Base-by-base conservation (phyloP, 2,888 invertebrate genomes). In the Rotaria sp. region DNA sequence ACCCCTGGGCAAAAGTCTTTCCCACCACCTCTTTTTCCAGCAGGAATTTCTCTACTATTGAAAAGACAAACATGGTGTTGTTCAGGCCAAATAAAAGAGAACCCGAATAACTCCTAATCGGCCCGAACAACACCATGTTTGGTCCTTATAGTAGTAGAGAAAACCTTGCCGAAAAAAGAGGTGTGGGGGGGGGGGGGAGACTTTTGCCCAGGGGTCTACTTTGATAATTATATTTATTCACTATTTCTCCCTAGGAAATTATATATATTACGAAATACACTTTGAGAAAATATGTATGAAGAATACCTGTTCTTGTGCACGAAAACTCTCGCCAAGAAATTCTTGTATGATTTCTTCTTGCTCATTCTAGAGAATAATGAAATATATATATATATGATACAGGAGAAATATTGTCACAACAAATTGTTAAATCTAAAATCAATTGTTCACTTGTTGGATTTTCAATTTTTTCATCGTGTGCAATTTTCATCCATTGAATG, bases 221-320 rank as follows among this genome's bases (percentile, higher is more conserved):
- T 90, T 99, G 99, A 99, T 99, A 99, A 8, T 96, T 96, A 95
- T 97, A 98, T 91, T 96, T 96, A 90, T 97, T 97, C 0, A 96
- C 96, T 0, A 97, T 97, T 91, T 97, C 80, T 5, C 45, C 80
- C 80, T 80, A 45, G 0, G 13, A 80, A 26, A 35, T 55, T 5
- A 59, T 30, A 59, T n/a, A 26, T 4, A n/a, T 30, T 0, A 59
- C 10, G 30, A 30, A 8, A 1, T 24, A 59, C 4, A 11, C 5
- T n/a, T 0, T n/a, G n/a, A 59, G 30, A 59, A 30, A 30, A 30
- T 2, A 30, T n/a, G n/a, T 11, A 1, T 30, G 11, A 30, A n/a
- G 26, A 1, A n/a, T 57, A 87, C 59, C 26, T 84, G 45, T 57
- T 38, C 55, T 52, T 84, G 87, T 11, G 84, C 41, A 30, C 13